Evolutionary conservation across 2,113 vertebrate genomes (phyloP), one percentile per base, ranked within the genome.

Genomic region (Apodemus sylvaticus): DNA sequence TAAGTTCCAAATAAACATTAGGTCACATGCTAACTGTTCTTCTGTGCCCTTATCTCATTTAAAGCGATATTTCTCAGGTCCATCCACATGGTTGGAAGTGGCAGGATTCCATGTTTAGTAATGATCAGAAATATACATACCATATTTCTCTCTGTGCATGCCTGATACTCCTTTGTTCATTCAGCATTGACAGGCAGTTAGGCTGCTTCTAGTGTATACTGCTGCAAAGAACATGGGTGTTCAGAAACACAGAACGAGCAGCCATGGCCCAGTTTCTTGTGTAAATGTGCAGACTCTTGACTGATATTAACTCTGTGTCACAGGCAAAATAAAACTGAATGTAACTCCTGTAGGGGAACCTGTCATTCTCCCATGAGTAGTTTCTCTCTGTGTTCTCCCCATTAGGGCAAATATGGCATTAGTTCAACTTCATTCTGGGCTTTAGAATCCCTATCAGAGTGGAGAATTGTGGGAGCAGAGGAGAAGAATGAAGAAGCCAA

Each of bases 241-340:
- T 51, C 20, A 36, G 79, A 31, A 3, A 58, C 39, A 42, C 20
- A 66, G 55, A 74, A 31, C 8, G 13, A 12, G 53, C 17, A 6
- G 66, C 6, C 14, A 51, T 0, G 0, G 45, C 3, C 16, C 0
- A 13, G 58, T 45, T 34, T 26, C 45, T 45, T 45, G 31, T 8
- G 3, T 53, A 62, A 92, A 39, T 71, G 36, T 9, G 36, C 11
- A 64, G 24, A 26, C 20, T 55, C 55, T 77, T 10, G 14, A n/a
- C 55, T 20, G 39, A 11, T 24, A 51, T 0, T 74, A 74, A 13
- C 76, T 77, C 64, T 76, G 1, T 9, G 39, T 42, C 17, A 12
- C 24, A 68, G 89, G 29, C 11, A 71, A 71, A 94, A 89, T 71
- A 42, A 78, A 91, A 82, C 1, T 0, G 68, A 88, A 51, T 1